Evolutionary conservation across 92 coral and sea anemone genomes (phyloP).

Genomic region (Ricordea florida): DNA sequence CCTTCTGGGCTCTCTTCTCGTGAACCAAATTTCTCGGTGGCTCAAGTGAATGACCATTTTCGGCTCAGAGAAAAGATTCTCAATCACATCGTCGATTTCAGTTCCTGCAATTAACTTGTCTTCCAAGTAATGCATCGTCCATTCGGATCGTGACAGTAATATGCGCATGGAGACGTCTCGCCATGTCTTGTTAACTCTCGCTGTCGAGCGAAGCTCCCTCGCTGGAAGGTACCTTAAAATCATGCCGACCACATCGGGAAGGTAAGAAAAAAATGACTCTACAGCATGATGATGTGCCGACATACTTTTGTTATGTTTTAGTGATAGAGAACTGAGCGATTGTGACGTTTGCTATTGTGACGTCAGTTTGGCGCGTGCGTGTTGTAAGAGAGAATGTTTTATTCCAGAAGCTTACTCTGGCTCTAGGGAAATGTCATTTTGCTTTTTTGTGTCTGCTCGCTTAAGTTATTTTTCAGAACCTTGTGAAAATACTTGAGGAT

Average conservation of each 20-base stretch:
- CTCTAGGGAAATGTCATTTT: neutral
- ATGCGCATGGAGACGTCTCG: constrained; percentile 67
- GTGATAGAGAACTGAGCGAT: neutral
- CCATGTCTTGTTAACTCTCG: constrained; percentile 91
- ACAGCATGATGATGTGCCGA: neutral
- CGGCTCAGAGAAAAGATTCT: constrained; percentile 60
- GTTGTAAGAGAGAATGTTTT: neutral
- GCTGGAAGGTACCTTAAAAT: constrained; percentile 85
- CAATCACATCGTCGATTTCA: constrained; percentile 67
- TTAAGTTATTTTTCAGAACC: too few relatives aligned
- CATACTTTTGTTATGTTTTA: neutral
- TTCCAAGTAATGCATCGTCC: constrained; percentile 69
- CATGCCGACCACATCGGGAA: constrained; percentile 88
- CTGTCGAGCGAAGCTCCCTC: constrained; percentile 74
- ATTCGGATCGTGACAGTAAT: constrained; percentile 73
- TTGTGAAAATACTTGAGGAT: too few relatives aligned
- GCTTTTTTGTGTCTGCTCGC: constrained; percentile 14
- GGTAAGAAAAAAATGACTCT: constrained; percentile 55
- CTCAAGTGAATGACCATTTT: constrained; percentile 73
- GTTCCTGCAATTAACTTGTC: constrained; percentile 60
- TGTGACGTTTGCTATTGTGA: constrained; percentile 25
- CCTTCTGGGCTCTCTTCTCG: constrained; percentile 73
- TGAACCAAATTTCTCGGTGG: constrained; percentile 90
- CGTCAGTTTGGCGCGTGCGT: constrained; percentile 16
- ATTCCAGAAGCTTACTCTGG: neutral